A percentile compares a stretch with the other conserved stretches of the same genome.
These are phyloP conservation scores for Sclerurus mexicanus DNA, from an alignment of 2,113 vertebrate genomes.

Conservation along the genomic window DNA sequence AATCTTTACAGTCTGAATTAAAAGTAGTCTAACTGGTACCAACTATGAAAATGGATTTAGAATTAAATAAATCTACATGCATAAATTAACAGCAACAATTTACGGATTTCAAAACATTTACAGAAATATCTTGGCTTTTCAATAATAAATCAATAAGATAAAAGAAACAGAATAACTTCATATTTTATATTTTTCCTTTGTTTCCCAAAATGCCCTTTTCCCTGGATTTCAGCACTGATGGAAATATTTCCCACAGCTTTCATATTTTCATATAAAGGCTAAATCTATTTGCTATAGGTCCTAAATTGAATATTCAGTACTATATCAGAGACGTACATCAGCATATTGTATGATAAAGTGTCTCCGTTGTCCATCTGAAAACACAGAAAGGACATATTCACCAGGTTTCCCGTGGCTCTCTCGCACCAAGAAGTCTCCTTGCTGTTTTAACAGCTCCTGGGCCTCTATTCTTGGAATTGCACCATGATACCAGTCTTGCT, in stretches of 20 bases:
- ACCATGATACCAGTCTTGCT: slow-evolving; percentile 98
- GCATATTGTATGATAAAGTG: slow-evolving; percentile 99
- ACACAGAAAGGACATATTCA: slow-evolving; percentile 98
- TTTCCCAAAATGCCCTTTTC: neutral
- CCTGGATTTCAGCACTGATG: neutral
- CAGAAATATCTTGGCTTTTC: neutral
- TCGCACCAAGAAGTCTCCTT: slow-evolving; percentile 96
- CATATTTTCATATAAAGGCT: neutral
- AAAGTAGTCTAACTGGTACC: neutral
- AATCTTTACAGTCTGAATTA: neutral
- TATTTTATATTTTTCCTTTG: neutral
- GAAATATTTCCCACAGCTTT: neutral
- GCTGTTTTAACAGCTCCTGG: slow-evolving; percentile 92
- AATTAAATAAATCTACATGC: neutral
- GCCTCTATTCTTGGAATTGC: slow-evolving; percentile 95
- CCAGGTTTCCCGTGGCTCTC: slow-evolving; percentile 98
- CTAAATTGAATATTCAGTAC: slow-evolving; percentile 22
- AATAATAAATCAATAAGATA: neutral
- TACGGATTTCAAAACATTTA: neutral
- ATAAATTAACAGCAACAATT: neutral
- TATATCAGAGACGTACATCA: slow-evolving; percentile 83
- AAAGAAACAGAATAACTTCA: neutral
- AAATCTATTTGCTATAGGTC: neutral
- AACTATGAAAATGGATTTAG: neutral
- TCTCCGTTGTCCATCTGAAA: slow-evolving; percentile 90